These are phyloP conservation scores for Cryptoblepharus egeriae DNA, from an alignment of 2,797 vertebrate species.

Conservation along the genomic window DNA sequence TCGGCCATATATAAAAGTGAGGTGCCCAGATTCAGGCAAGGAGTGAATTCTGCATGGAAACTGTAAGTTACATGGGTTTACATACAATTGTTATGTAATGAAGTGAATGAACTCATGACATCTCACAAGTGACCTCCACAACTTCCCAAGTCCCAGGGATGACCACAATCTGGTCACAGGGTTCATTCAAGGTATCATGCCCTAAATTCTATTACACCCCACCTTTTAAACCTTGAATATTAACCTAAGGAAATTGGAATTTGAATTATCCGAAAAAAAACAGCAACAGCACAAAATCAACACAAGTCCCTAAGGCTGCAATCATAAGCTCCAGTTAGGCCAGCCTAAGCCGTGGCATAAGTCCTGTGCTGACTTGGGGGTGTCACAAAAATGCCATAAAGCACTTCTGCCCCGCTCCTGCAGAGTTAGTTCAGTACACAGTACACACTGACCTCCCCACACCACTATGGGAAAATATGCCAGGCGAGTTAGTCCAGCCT, in stretches of 20 bases:
- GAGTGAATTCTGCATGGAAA: not conserved
- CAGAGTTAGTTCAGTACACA: no score
- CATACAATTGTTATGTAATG: not conserved
- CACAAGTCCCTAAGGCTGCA: not conserved
- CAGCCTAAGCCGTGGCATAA: no score
- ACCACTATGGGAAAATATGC: no score
- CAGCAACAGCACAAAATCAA: not conserved
- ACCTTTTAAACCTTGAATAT: not conserved
- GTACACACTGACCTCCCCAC: no score
- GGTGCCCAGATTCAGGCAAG: no score
- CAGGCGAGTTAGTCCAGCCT: no score
- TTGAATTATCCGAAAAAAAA: slow-evolving; percentile 32
- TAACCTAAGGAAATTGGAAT: no score
- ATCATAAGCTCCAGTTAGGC: no score
- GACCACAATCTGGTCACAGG: not conserved
- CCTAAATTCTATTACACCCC: not conserved
- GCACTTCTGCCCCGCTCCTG: no score
- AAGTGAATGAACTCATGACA: not conserved
- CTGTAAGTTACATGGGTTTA: not conserved
- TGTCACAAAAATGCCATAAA: no score
- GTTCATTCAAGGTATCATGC: not conserved
- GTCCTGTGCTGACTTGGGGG: no score
- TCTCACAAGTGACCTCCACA: slow-evolving; percentile 34
- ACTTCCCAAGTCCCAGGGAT: not conserved
- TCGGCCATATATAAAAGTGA: no score